Conservation (phyloP, 2,797 vertebrate species). For the Oryzias dopingdopingensis region DNA sequence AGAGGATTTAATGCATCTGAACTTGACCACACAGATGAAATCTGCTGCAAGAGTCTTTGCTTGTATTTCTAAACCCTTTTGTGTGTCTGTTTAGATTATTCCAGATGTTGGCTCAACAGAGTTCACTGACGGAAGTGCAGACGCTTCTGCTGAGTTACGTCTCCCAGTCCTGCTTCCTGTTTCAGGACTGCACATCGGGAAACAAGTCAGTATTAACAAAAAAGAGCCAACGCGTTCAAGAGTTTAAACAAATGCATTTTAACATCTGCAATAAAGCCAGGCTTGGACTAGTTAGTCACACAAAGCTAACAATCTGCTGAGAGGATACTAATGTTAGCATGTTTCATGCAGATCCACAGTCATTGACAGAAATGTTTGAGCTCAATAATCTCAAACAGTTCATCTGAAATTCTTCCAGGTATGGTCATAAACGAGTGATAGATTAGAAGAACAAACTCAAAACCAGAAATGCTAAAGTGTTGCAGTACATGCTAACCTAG, state of each 20-base stretch:
- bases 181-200: slow-evolving; percentile 52
- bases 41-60: not conserved
- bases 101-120: slow-evolving; percentile 53
- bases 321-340: too few species aligned
- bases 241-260: not conserved
- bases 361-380: too few species aligned
- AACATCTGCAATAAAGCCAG: too few species aligned
- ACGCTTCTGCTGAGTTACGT: slow-evolving; percentile 63
- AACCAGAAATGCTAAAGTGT: not conserved
- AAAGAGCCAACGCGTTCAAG: not conserved
- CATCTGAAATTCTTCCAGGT: too few species aligned
- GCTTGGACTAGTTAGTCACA: too few species aligned
- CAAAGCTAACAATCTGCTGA: too few species aligned
- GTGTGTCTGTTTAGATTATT: slow-evolving; percentile 69
- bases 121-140: slow-evolving; percentile 24
- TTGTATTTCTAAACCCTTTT: not conserved
- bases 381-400: too few species aligned
- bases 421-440: too few species aligned
- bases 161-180: slow-evolving; percentile 78
- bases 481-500: not conserved
- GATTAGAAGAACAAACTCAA: too few species aligned
- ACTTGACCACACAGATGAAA: not conserved
- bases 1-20: not conserved
- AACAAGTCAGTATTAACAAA: slow-evolving; percentile 49
- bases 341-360: too few species aligned